Evolutionary conservation across 2,113 vertebrate genomes (phyloP).

Genomic region (Ophthalmotilapia sp.): DNA sequence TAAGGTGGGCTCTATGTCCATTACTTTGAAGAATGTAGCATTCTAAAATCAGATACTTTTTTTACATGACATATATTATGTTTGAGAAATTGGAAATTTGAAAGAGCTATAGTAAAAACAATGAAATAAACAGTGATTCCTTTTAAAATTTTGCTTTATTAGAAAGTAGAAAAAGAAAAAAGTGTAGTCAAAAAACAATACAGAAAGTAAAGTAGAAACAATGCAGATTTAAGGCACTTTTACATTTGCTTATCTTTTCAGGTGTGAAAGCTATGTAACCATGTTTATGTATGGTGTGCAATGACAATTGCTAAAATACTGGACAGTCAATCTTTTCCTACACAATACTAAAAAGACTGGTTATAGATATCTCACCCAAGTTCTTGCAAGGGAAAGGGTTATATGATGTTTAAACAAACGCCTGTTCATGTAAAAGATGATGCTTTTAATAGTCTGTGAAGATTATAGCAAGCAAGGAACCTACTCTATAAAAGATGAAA

Average conservation of each 20-base stretch:
- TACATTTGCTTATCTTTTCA: neutral
- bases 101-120: neutral
- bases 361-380: neutral
- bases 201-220: neutral
- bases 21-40: neutral
- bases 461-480: neutral
- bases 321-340: neutral
- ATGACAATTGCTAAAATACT: neutral
- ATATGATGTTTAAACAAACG: neutral
- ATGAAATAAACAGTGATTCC: neutral
- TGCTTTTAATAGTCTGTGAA: neutral
- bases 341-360: neutral
- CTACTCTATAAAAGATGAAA: neutral
- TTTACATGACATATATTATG: neutral
- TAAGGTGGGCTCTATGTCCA: neutral
- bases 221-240: neutral
- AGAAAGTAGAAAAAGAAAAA: neutral
- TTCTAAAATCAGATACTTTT: neutral
- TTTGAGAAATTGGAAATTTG: neutral
- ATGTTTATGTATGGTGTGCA: neutral
- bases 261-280: rapidly evolving
- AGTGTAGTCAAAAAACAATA: neutral
- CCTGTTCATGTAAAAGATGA: neutral
- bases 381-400: neutral
- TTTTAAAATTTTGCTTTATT: neutral